Base-by-base conservation (phyloP, 2,888 invertebrate genomes). In the Clostera curtula region DNA sequence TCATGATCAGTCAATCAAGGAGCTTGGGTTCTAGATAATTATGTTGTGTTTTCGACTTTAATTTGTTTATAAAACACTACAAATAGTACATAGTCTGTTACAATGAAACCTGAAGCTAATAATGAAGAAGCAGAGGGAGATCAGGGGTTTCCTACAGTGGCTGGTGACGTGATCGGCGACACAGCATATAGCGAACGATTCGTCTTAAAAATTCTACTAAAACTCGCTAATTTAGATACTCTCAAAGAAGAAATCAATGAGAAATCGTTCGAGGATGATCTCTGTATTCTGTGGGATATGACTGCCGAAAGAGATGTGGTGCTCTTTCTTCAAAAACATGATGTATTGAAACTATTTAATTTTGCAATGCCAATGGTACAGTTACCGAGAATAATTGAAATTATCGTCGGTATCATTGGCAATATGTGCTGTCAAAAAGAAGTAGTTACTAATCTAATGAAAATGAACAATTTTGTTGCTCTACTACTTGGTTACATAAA, bases 261-360 rank as follows among this genome's bases (percentile, higher is more conserved):
- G 27, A 82, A 87, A 32, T 74, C 87, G 1, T 74, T 93, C 24
- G 93, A 94, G 73, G 86, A 87, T 12, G 90, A 93, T 51, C 75
- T 94, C 17, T 92, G 93, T 54, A 87, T 88, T 4, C 63, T 95
- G 0, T 95, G 95, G 95, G 93, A 95, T 46, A 94, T 93, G 93
- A 91, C 93, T 0, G 85, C 90, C 0, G 92, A 94, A 44, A 85
- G 87, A 40, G 93, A 93, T 54, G 90, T 95, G 0, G 91, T 92
- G 5, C 55, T 86, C 19, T 90, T 90, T 53, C 71, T 95, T 6
- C 69, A 90, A 29, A 82, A 89, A 43, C 87, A 92, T 36, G 86
- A 91, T 35, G 88, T 89, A 32, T 76, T 92, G 3, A 87, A 89
- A 29, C 73, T 93, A 9, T 87, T 90, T 8, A 77, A 86, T 41